phyloP scores from a whole-genome alignment of 1,140 invertebrate genomes.

The Drosophila arawakana region DNA sequence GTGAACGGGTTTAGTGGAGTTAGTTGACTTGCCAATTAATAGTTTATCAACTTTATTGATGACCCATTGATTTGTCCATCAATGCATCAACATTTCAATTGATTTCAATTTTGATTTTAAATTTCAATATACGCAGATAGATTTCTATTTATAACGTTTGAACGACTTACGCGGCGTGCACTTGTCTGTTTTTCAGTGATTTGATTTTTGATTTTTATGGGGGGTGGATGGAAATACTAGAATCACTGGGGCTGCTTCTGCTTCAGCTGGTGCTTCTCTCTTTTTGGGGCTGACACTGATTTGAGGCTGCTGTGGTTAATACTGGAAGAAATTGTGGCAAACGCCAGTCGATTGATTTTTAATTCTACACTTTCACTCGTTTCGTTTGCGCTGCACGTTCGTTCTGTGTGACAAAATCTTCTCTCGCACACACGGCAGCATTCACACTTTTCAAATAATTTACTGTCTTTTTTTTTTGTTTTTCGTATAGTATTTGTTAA shows the following conservation, averaged over 20 bases:
- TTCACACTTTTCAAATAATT: constrained; percentile 14
- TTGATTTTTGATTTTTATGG: constrained; percentile 7
- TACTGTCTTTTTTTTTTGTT: neutral
- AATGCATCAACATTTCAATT: constrained; percentile 7
- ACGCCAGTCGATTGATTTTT: constrained; percentile 45
- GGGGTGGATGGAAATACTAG: constrained; percentile 31
- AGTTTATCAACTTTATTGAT: constrained; percentile 35
- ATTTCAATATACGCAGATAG: constrained; percentile 24
- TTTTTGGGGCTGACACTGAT: constrained; percentile 36
- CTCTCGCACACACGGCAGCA: too few relatives aligned
- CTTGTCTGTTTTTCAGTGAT: constrained; percentile 27
- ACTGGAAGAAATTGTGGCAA: constrained; percentile 60
- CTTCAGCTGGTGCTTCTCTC: constrained; percentile 9
- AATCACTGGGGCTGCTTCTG: constrained; percentile 29
- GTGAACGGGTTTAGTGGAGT: constrained; percentile 77
- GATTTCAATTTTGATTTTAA: constrained; percentile 19
- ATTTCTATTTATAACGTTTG: constrained; percentile 78
- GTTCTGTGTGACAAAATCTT: constrained; percentile 48
- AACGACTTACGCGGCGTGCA: constrained; percentile 77
- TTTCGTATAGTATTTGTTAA: constrained; percentile 10
- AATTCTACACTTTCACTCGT: constrained; percentile 72
- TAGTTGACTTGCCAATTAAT: constrained; percentile 65
- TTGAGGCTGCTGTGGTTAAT: constrained; percentile 37
- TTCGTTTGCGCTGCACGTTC: constrained; percentile 70
- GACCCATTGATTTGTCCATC: constrained; percentile 16